Percentiles rank a stretch among this genome's conserved stretches.
Evolutionary conservation across 2,888 invertebrate genomes (phyloP).

Genomic region (Thumatha senex): DNA sequence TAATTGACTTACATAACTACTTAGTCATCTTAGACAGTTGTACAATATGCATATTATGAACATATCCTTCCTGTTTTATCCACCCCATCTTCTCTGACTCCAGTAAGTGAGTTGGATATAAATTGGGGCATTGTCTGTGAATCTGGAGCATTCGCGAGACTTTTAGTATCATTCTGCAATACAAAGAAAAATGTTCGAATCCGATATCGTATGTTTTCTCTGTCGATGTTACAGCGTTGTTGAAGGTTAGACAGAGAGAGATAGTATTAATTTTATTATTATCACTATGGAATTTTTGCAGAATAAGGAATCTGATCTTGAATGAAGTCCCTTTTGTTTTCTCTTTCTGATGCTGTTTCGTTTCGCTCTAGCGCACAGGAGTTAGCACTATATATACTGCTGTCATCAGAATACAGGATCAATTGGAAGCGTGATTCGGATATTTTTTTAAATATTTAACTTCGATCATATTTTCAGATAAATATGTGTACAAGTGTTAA

Average conservation of each 20-base stretch:
- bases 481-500: neutral
- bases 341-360: conserved; percentile 62
- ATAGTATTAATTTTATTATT: conserved; percentile 58
- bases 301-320: conserved; percentile 70
- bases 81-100: conserved; percentile 65
- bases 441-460: conserved; percentile 30
- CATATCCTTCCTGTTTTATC: conserved; percentile 55
- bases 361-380: conserved; percentile 68
- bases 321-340: conserved; percentile 75
- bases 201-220: conserved; percentile 40
- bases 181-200: conserved; percentile 51
- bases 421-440: conserved; percentile 69
- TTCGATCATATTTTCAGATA: conserved; percentile 7
- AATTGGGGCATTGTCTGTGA: conserved; percentile 83
- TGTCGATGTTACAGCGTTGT: conserved; percentile 33
- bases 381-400: conserved; percentile 64
- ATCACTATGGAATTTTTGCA: conserved; percentile 59
- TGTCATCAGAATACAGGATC: conserved; percentile 74
- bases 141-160: conserved; percentile 77
- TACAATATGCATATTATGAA: conserved; percentile 39
- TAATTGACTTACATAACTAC: neutral
- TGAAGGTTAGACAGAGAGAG: conserved; percentile 48
- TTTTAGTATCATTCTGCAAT: conserved; percentile 70
- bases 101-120: conserved; percentile 82
- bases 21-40: conserved; percentile 9